Base-by-base conservation (phyloP, 2,113 vertebrate species). In the Bubo blakistoni region DNA sequence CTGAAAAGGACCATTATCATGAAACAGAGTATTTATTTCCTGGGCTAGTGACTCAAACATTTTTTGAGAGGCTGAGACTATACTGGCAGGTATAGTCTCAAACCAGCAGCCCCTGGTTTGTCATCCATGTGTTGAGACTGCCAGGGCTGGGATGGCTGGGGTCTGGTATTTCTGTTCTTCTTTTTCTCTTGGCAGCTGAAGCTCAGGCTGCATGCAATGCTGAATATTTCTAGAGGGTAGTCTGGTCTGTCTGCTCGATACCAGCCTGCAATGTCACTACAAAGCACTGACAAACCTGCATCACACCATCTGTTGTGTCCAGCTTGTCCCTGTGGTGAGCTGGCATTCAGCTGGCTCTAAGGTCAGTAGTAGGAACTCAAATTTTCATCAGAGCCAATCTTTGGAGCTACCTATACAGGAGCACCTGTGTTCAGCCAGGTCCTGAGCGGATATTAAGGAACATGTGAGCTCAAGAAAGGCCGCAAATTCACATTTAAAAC, bases 291-390 rank as follows among this genome's bases (percentile, higher is more conserved):
- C 62, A 88, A 71, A 77, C 57, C 9, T 76, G 57, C 78, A 63
- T 36, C 61, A 29, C 61, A 30, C 79, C 74, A 44, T 73, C 80
- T 91, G 72, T 49, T 49, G 46, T 63, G 90, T 36, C 46, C 63
- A 36, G 52, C n/a, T 47, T 0, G 0, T 34, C 58, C 49, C 59
- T 46, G 78, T 4, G 0, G 2, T 29, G 44, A 52, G 66, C 82
- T 90, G 85, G 38, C 36, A 19, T 15, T 76, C 82, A 71, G 30
- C 55, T 73, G 42, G 8, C 69, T 62, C 73, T 36, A 0, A 4
- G 14, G 19, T 5, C 59, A 42, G 6, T 16, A 27, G 36, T 5
- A 58, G 47, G 22, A 93, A 52, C 81, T 88, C 57, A 34, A 13
- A 36, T 16, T 76, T 62, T 49, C 58, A 34, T 22, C 71, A 5